These are phyloP conservation scores for Lates calcarifer DNA, from an alignment of 2,113 vertebrate genomes.

Conservation along the genomic window DNA sequence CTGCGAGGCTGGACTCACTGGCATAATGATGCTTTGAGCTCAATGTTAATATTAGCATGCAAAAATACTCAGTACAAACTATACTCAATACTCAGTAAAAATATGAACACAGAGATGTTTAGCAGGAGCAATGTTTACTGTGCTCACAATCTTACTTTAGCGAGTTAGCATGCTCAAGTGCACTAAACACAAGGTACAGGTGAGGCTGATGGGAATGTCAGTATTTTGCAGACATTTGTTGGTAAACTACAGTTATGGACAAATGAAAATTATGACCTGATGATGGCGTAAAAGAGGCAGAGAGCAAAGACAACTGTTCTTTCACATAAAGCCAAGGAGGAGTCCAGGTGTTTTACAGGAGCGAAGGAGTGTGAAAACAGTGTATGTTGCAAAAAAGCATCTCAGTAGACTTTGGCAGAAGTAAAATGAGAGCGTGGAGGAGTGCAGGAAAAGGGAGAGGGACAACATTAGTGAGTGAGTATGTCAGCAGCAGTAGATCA, in stretches of 20 bases:
- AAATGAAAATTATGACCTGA: neutral
- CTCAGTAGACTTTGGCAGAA: constrained; percentile 49
- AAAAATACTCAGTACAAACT: neutral
- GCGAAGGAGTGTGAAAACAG: constrained; percentile 21
- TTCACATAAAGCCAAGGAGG: constrained; percentile 20
- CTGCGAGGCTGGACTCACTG: neutral
- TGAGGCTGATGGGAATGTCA: neutral
- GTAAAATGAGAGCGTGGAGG: constrained; percentile 58
- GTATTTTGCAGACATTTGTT: neutral
- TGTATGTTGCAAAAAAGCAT: constrained; percentile 16
- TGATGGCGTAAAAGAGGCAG: neutral
- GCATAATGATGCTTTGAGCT: neutral
- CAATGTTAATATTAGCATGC: too few species aligned
- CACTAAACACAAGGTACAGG: too few species aligned
- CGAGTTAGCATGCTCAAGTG: too few species aligned
- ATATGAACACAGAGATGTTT: too few species aligned
- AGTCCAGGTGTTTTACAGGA: constrained; percentile 1
- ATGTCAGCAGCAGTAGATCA: constrained; percentile 87
- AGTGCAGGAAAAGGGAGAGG: constrained; percentile 68
- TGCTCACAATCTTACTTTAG: too few species aligned
- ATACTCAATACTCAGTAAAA: too few species aligned
- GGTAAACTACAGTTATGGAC: neutral
- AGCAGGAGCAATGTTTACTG: too few species aligned
- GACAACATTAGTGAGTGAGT: constrained; percentile 77
- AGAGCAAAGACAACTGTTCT: constrained; percentile 13